phyloP scores from a whole-genome alignment of 92 coral and sea anemone species.

The Chrysogorgia sp. region DNA sequence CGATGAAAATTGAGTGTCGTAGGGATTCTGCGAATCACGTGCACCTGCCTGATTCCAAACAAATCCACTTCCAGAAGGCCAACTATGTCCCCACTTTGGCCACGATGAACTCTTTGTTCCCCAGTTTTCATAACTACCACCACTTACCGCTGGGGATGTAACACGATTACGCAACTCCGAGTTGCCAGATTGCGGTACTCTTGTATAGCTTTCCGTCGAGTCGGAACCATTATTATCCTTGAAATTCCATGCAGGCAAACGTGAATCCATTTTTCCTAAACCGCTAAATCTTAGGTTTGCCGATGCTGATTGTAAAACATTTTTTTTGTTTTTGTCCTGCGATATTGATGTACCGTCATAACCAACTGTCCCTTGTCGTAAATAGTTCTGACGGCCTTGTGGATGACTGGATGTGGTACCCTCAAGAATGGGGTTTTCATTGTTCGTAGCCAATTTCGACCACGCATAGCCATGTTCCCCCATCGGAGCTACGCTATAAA shows the following conservation, averaged over 20 bases:
- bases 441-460: not conserved
- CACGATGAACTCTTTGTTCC: not conserved
- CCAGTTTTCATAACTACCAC: not conserved
- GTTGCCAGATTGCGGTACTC: not conserved
- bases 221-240: constrained; percentile 3
- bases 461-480: not conserved
- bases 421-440: not conserved
- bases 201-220: not conserved
- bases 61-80: constrained; percentile 27
- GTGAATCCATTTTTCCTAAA: not conserved
- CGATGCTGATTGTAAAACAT: not conserved
- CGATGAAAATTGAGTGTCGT: not conserved
- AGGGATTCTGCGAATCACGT: not conserved
- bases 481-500: not conserved
- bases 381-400: not conserved
- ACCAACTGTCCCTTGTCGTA: not conserved
- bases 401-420: not conserved
- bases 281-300: not conserved
- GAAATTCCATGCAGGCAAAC: constrained; percentile 1
- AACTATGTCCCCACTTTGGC: not conserved
- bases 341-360: not conserved
- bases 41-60: constrained; percentile 3
- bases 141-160: not conserved
- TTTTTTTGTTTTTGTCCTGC: not conserved
- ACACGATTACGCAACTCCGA: not conserved